phyloP scores from a whole-genome alignment of 2,888 invertebrate genomes.

The Drosophila incognita region DNA sequence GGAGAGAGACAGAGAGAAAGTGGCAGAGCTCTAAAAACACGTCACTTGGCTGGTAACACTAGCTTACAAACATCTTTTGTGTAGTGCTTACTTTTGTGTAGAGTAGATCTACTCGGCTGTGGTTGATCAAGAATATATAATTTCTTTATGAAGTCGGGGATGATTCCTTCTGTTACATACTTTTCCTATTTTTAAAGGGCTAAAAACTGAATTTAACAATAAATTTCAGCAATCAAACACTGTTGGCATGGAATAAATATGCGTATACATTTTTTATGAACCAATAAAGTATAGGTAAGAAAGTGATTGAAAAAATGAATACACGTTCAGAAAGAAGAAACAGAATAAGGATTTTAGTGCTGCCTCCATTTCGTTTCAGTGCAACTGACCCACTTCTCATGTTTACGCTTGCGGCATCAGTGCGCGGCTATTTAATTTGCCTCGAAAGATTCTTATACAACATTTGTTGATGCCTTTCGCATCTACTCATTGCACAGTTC shows the following conservation, averaged over 20 bases:
- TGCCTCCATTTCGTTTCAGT: conserved; percentile 1
- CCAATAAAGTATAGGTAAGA: not conserved
- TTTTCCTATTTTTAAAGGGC: not conserved
- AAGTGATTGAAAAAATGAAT: not conserved
- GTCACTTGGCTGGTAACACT: not conserved
- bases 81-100: not conserved
- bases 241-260: not conserved
- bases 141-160: not conserved
- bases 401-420: conserved; percentile 29
- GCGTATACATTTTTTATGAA: not conserved
- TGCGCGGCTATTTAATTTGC: conserved; percentile 19
- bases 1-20: conserved; percentile 1
- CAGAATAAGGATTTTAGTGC: not conserved
- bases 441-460: conserved; percentile 62
- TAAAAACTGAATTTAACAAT: not conserved
- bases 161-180: not conserved
- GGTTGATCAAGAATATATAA: not conserved
- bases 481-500: conserved; percentile 18
- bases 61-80: not conserved
- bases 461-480: conserved; percentile 60
- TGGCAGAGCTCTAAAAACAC: not conserved
- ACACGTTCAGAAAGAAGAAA: not conserved
- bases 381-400: conserved; percentile 61
- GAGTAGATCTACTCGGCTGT: not conserved
- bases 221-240: not conserved